These are phyloP conservation scores for Sinonovacula constricta DNA, from an alignment of 1,140 invertebrate genomes.

Conservation along the genomic window DNA sequence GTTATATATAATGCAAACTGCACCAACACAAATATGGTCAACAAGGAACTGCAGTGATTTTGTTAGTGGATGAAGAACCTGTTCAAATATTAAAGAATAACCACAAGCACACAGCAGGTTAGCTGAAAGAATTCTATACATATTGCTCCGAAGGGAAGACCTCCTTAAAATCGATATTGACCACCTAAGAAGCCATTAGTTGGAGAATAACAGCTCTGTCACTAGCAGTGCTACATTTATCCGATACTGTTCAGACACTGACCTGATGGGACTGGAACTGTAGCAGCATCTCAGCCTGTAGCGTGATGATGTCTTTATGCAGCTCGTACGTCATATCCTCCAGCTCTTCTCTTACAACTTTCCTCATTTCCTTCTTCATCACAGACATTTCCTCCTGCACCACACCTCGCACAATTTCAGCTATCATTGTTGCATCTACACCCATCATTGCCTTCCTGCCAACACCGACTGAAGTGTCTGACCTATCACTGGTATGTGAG, in stretches of 20 bases:
- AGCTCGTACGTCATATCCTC: slow-evolving; percentile 31
- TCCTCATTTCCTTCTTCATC: slow-evolving; percentile 20
- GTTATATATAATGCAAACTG: too few species aligned
- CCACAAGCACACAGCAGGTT: too few species aligned
- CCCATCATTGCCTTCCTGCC: background rate
- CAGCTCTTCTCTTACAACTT: background rate
- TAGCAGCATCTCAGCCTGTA: slow-evolving; percentile 39
- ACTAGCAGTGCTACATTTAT: too few species aligned
- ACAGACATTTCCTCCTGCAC: slow-evolving; percentile 27
- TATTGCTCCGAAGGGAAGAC: too few species aligned
- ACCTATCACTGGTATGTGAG: background rate
- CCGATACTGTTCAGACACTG: too few species aligned
- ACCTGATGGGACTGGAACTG: slow-evolving; percentile 37
- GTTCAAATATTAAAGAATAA: background rate
- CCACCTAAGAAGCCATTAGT: too few species aligned
- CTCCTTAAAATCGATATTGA: too few species aligned
- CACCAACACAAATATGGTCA: too few species aligned
- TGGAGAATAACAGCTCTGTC: too few species aligned
- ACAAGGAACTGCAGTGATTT: too few species aligned
- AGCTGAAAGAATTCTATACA: too few species aligned
- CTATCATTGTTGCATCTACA: slow-evolving; percentile 9
- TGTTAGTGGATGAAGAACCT: too few species aligned
- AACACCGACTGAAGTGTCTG: background rate
- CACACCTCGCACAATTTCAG: slow-evolving; percentile 18
- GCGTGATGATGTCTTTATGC: slow-evolving; percentile 34